A percentile compares a stretch with the other conserved stretches of the same genome.
phyloP scores from a whole-genome alignment of 2,888 invertebrate genomes.

The Digitonthophagus gazella region DNA sequence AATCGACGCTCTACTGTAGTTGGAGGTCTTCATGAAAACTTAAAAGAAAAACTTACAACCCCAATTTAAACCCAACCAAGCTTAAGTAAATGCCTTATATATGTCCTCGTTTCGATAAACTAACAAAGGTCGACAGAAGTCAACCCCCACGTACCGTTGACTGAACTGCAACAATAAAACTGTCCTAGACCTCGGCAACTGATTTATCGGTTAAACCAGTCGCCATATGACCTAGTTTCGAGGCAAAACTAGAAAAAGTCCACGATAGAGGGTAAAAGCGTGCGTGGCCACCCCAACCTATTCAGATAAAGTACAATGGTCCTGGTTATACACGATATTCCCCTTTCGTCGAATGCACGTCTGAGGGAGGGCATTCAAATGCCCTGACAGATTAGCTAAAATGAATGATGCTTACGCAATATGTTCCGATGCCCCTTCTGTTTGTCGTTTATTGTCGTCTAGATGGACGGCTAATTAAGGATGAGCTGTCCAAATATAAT shows the following conservation, averaged over 20 bases:
- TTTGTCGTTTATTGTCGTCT: slow-evolving; percentile 18
- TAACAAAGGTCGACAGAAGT: slow-evolving; percentile 16
- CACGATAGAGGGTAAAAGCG: neutral
- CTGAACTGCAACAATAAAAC: slow-evolving; percentile 5
- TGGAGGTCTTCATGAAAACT: neutral
- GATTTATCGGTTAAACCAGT: slow-evolving; percentile 30
- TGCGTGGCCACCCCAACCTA: neutral
- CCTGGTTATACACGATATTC: slow-evolving; percentile 18
- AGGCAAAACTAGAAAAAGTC: slow-evolving; percentile 10
- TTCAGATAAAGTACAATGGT: slow-evolving; percentile 21
- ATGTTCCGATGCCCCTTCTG: slow-evolving; percentile 4
- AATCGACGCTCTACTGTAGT: neutral
- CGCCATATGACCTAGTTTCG: slow-evolving; percentile 32
- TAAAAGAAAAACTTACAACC: too few relatives aligned
- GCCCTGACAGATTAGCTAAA: slow-evolving; percentile 21
- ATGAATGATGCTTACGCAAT: slow-evolving; percentile 25
- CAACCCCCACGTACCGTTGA: slow-evolving; percentile 9
- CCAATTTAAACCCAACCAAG: slow-evolving; percentile 9
- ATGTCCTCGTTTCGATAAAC: slow-evolving; percentile 5
- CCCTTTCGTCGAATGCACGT: neutral
- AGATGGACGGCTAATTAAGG: slow-evolving; percentile 22
- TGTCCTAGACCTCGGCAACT: slow-evolving; percentile 18
- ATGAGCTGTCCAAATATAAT: slow-evolving; percentile 24
- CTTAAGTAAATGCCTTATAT: slow-evolving; percentile 4
- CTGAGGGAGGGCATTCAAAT: slow-evolving; percentile 20